Evolutionary conservation across 2,888 invertebrate species (phyloP), one percentile per base, ranked within the genome.

Genomic region (Oasisia sp.): DNA sequence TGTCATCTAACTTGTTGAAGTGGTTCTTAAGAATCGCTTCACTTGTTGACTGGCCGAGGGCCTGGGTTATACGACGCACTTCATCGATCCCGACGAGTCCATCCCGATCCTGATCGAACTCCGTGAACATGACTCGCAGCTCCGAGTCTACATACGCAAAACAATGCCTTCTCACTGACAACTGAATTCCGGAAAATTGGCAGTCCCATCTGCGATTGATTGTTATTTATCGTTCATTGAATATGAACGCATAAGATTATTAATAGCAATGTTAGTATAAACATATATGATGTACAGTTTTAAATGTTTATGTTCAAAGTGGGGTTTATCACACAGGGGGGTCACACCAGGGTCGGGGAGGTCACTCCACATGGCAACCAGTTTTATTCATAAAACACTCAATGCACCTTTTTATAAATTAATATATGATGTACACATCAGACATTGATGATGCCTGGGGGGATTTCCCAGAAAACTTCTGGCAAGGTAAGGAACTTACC

Each of bases 41-140:
- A 50, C 92, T 91, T 91, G 92, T 92, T 44, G 91, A 91, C 32
- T 89, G 50, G 32, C 93, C 92, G 12, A 93, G 92, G 32, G 92
- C 90, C 45, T 90, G 56, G 90, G 92, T 91, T 27, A 91, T 32
- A 8, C n/a, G 32, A 8, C 50, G 90, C 74, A 93, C 93, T 45
- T 93, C 93, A 7, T 92, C 93, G 92, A 93, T 93, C 9, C 93
- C 93, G 8, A 94, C 94, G 89, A 90, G 93, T 27, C 94, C 94
- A 90, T 94, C 94, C 58, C 93, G 92, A 89, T 94, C 94, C 91
- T 91, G 74, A 45, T 91, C 91, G n/a, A 91, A 91, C 27, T 91
- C 91, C 50, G 45, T 32, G 50, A 91, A 91, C 56, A 91, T 50
- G 14, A 91, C 91, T 44, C 45, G 44, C 45, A 91, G 91, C 14